These are phyloP conservation scores for Hololepta plana DNA, from an alignment of 2,888 invertebrate species.

Conservation along the genomic window DNA sequence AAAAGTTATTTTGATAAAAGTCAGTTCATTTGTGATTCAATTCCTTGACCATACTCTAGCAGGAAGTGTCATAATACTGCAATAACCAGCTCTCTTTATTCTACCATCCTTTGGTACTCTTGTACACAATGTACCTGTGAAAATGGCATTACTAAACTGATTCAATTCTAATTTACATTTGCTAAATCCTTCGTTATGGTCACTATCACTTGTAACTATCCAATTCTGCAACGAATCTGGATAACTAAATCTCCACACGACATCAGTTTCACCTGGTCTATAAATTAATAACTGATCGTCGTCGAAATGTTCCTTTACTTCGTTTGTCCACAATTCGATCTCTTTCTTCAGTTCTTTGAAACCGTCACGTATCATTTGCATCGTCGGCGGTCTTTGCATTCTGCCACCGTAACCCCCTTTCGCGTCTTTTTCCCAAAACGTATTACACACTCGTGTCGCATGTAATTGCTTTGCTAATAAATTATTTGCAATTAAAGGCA, in stretches of 20 bases:
- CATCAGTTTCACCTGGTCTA: constrained; percentile 49
- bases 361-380: constrained; percentile 42
- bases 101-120: constrained; percentile 65
- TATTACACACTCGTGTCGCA: no score
- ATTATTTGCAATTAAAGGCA: no score
- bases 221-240: constrained; percentile 46
- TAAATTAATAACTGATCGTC: constrained; percentile 39
- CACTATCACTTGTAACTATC: constrained; percentile 58
- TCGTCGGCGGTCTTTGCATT: constrained; percentile 26
- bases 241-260: constrained; percentile 51
- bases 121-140: constrained; percentile 51
- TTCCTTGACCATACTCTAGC: constrained; percentile 32
- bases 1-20: constrained; percentile 13
- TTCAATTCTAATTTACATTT: constrained; percentile 45
- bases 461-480: no score
- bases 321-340: constrained; percentile 43
- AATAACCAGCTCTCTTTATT: constrained; percentile 63
- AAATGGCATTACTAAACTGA: constrained; percentile 47
- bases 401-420: constrained; percentile 38
- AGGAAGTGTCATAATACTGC: constrained; percentile 52
- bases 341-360: constrained; percentile 47
- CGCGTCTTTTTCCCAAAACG: constrained; percentile 38
- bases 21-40: constrained; percentile 2
- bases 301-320: constrained; percentile 43
- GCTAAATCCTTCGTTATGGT: constrained; percentile 68